A percentile compares a stretch with the other conserved stretches of the same genome.
Evolutionary conservation across 1,140 invertebrate genomes (phyloP).

Genomic region (Drosophila insularis): DNA sequence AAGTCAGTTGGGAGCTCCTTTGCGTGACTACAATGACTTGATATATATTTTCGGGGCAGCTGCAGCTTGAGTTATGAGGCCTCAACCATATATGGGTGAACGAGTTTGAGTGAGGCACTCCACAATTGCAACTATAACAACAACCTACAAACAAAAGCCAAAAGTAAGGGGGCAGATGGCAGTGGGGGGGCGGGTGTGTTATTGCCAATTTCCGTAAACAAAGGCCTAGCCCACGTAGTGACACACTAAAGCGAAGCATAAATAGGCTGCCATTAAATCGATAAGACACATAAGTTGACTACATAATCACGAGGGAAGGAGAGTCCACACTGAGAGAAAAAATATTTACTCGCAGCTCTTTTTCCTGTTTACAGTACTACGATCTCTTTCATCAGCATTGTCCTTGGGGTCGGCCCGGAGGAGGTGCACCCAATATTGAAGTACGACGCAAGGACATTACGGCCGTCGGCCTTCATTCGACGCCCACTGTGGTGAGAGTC

Average conservation of each 20-base stretch:
- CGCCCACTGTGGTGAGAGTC: constrained; percentile 78
- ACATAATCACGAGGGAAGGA: constrained; percentile 29
- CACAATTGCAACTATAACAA: constrained; percentile 77
- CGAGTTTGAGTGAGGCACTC: too few relatives aligned
- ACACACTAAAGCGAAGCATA: constrained; percentile 42
- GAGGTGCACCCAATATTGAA: constrained; percentile 82
- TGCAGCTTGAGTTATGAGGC: constrained; percentile 29
- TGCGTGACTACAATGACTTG: constrained; percentile 31
- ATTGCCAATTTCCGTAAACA: constrained; percentile 56
- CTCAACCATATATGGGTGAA: constrained; percentile 39
- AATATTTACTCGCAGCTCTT: neutral
- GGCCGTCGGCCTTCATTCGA: constrained; percentile 83
- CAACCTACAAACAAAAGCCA: constrained; percentile 73
- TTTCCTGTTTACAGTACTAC: constrained; percentile 74
- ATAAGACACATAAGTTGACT: constrained; percentile 49
- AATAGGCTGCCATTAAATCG: constrained; percentile 61
- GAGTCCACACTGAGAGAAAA: neutral
- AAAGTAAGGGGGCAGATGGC: neutral
- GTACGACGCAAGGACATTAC: constrained; percentile 83
- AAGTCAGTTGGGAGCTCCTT: constrained; percentile 23
- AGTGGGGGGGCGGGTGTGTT: neutral
- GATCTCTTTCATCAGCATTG: constrained; percentile 83
- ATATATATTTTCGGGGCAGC: constrained; percentile 32
- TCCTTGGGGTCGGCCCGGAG: constrained; percentile 83
- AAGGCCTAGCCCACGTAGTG: constrained; percentile 27